Conservation (phyloP, 2,113 vertebrate species). For the Scolopax mira region DNA sequence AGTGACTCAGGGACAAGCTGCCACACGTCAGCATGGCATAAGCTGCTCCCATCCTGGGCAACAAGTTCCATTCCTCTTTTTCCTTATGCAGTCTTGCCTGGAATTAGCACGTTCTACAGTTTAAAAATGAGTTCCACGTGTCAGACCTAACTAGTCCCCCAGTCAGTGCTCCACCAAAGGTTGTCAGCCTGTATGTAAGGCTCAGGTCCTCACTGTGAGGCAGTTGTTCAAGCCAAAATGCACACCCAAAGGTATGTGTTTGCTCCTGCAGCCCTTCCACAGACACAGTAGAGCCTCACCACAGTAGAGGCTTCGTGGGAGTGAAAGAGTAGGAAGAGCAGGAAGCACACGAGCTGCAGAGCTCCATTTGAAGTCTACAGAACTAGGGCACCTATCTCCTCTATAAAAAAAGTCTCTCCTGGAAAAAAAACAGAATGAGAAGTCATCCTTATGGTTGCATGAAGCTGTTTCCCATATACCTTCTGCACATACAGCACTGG, state of each 20-base stretch:
- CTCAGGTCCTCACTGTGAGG: neutral
- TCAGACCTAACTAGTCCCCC: neutral
- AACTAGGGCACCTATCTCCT: neutral
- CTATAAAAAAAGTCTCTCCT: neutral
- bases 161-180: neutral
- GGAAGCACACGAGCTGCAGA: neutral
- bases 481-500: neutral
- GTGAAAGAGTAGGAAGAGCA: neutral
- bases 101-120: neutral
- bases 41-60: neutral
- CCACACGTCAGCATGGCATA: neutral
- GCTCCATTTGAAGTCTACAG: neutral
- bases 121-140: neutral
- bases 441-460: neutral
- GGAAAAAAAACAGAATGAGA: neutral
- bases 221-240: neutral
- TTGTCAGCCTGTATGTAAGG: neutral
- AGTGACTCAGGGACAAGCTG: constrained; percentile 17
- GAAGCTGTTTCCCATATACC: neutral
- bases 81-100: neutral
- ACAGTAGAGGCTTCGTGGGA: neutral
- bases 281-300: neutral
- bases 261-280: neutral
- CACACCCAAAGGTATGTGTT: neutral
- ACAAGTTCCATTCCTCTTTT: constrained; percentile 6